phyloP scores from a whole-genome alignment of 2,888 invertebrate genomes.

The Stictocephala bisonia region DNA sequence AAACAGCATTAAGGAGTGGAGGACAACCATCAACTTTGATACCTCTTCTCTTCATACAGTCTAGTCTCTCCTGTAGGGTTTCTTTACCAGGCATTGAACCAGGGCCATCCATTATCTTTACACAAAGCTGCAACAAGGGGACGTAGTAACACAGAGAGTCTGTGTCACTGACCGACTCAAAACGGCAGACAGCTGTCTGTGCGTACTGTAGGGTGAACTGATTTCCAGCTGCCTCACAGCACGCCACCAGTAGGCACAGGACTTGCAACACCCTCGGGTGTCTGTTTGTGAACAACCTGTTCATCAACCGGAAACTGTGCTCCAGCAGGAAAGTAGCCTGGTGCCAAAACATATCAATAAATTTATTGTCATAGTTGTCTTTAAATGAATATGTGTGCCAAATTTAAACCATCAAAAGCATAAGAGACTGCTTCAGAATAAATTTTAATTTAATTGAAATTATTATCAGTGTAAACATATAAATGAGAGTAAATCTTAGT shows the following conservation, averaged over 20 bases:
- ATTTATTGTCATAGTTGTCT: too few relatives aligned
- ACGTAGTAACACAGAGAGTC: conserved; percentile 76
- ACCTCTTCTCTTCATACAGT: conserved; percentile 73
- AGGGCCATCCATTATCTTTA: conserved; percentile 74
- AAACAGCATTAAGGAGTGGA: conserved; percentile 75
- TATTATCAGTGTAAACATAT: too few relatives aligned
- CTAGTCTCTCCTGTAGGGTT: conserved; percentile 71
- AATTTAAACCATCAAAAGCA: too few relatives aligned
- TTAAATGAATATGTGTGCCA: too few relatives aligned
- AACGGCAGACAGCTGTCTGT: conserved; percentile 75
- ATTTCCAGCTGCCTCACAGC: conserved; percentile 66
- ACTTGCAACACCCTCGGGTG: conserved; percentile 75
- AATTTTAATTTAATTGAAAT: too few relatives aligned
- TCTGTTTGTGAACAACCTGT: conserved; percentile 75
- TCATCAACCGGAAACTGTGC: conserved; percentile 74
- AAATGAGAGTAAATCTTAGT: too few relatives aligned
- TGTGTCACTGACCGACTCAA: conserved; percentile 77
- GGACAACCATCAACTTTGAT: conserved; percentile 72
- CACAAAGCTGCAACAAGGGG: conserved; percentile 75
- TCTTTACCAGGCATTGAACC: conserved; percentile 74
- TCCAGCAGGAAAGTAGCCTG: conserved; percentile 73
- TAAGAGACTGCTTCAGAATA: too few relatives aligned
- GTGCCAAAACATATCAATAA: too few relatives aligned
- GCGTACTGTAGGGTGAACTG: conserved; percentile 76
- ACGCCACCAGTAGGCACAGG: conserved; percentile 76